Evolutionary conservation across 1,140 invertebrate species (phyloP).

Genomic region (Alviniconcha marisindica): DNA sequence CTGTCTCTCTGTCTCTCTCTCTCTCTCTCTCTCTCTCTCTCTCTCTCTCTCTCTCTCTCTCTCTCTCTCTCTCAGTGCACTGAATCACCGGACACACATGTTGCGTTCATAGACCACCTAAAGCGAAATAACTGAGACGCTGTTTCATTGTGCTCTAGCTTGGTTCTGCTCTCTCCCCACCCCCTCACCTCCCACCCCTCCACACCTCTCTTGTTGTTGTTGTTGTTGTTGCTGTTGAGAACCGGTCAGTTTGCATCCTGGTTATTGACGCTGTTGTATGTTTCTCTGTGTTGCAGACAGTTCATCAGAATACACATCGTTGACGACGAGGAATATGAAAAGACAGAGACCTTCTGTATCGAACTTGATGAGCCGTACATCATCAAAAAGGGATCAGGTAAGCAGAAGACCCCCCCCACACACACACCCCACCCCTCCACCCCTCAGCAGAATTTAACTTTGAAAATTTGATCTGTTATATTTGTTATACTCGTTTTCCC

Average conservation of each 20-base stretch:
- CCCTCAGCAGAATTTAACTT: too few species aligned
- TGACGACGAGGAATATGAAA: constrained; percentile 99
- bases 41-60: constrained; percentile 37
- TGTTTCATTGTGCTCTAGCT: background rate
- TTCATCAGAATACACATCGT: constrained; percentile 90
- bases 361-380: constrained; percentile 90
- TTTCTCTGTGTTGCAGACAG: constrained; percentile 82
- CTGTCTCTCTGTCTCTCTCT: too few species aligned
- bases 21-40: background rate
- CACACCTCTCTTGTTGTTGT: background rate
- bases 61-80: constrained; percentile 7
- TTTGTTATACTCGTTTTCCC: too few species aligned
- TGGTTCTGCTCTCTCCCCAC: background rate
- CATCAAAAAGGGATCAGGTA: constrained; percentile 57
- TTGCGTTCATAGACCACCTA: too few species aligned
- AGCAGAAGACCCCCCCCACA: too few species aligned
- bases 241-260: background rate
- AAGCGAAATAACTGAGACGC: too few species aligned
- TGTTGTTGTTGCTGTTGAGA: constrained; percentile 36
- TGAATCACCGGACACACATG: too few species aligned
- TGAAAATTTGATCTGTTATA: too few species aligned
- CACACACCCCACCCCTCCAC: too few species aligned
- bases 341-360: constrained; percentile 95
- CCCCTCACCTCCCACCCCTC: background rate
- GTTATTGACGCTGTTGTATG: constrained; percentile 1